Conservation (phyloP, 2,113 vertebrate species). For the Corythoichthys haematopterus region DNA sequence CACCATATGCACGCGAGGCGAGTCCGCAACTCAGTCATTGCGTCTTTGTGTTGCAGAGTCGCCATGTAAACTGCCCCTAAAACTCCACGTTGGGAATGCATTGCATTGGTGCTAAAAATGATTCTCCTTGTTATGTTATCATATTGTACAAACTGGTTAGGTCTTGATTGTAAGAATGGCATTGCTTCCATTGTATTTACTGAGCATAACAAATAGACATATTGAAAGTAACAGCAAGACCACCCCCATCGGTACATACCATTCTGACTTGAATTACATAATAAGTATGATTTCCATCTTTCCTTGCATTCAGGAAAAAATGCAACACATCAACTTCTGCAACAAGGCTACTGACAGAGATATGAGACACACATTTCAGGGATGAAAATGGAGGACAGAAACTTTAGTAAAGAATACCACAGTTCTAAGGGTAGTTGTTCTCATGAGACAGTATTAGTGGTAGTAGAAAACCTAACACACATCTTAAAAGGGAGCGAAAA, state of each 20-base stretch:
- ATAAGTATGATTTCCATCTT: background rate
- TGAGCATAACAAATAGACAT: no score
- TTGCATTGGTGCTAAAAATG: no score
- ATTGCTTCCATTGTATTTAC: no score
- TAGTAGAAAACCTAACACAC: background rate
- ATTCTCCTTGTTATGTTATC: no score
- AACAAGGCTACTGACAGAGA: background rate
- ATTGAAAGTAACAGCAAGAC: background rate
- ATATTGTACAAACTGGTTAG: no score
- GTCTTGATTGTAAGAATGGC: no score
- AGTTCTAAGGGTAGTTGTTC: background rate
- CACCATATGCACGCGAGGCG: no score
- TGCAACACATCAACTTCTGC: background rate
- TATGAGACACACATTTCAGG: background rate
- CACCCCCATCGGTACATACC: background rate
- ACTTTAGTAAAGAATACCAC: background rate
- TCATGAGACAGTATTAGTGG: background rate
- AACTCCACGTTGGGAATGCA: no score
- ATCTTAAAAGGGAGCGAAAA: background rate
- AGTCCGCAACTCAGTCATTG: no score
- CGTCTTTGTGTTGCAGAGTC: no score
- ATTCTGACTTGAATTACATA: background rate
- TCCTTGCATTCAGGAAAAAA: background rate
- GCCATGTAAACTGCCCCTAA: no score
- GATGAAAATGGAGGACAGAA: constrained; percentile 1